These are phyloP conservation scores for Oreonectes daqikongensis DNA, from an alignment of 2,797 vertebrate species.

Conservation along the genomic window DNA sequence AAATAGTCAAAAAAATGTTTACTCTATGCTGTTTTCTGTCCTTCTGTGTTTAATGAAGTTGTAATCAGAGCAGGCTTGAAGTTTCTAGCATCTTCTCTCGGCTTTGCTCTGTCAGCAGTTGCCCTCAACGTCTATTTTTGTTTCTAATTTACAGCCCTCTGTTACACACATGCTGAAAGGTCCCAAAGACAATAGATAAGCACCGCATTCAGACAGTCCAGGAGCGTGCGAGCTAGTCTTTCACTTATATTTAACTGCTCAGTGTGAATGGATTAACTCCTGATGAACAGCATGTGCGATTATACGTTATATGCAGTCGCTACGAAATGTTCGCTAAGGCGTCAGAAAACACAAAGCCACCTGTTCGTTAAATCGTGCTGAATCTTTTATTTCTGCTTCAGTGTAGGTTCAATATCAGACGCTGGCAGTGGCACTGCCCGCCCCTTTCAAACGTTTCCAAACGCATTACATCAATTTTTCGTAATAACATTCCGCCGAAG, in stretches of 20 bases:
- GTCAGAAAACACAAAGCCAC: slow-evolving; percentile 73
- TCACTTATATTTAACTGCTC: slow-evolving; percentile 74
- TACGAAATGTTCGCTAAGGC: slow-evolving; percentile 46
- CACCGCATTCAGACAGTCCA: slow-evolving; percentile 52
- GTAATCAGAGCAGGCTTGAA: slow-evolving; percentile 83
- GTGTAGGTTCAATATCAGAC: slow-evolving; percentile 58
- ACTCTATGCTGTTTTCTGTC: slow-evolving; percentile 77
- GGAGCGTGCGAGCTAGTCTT: slow-evolving; percentile 67
- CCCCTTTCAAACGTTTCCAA: slow-evolving; percentile 75
- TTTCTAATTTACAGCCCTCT: slow-evolving; percentile 81
- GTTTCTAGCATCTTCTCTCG: slow-evolving; percentile 83
- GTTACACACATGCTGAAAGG: slow-evolving; percentile 71
- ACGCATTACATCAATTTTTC: slow-evolving; percentile 69
- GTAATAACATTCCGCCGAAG: slow-evolving; percentile 64
- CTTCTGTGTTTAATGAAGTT: slow-evolving; percentile 86
- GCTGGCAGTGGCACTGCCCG: slow-evolving; percentile 74
- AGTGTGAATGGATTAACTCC: slow-evolving; percentile 68
- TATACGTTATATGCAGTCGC: slow-evolving; percentile 69
- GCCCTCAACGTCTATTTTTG: slow-evolving; percentile 88
- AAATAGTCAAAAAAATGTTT: too few relatives aligned
- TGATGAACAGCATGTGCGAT: slow-evolving; percentile 66
- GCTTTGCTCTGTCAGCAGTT: slow-evolving; percentile 89
- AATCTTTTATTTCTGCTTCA: slow-evolving; percentile 61
- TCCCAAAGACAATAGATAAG: slow-evolving; percentile 79
- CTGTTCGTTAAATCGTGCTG: slow-evolving; percentile 72